Evolutionary conservation across 2,113 vertebrate species (phyloP).

Genomic region (Baryphthengus martii): DNA sequence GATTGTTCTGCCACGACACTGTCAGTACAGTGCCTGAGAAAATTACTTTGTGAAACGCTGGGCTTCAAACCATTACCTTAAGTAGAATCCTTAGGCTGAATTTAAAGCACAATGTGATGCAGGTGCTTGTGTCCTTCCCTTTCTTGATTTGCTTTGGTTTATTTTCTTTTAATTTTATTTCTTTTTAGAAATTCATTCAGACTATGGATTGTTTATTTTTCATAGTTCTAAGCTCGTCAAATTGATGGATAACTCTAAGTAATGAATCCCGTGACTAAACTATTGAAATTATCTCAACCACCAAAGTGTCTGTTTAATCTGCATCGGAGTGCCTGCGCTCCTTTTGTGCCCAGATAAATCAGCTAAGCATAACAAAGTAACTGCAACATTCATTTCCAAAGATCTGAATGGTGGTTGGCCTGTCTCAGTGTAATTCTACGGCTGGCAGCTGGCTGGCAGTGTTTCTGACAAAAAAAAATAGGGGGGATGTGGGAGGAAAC

Average conservation of each 20-base stretch:
- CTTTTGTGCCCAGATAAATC: conserved; percentile 58
- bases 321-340: not conserved
- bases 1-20: conserved; percentile 10
- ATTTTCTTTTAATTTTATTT: not conserved
- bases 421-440: not conserved
- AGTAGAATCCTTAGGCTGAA: conserved; percentile 19
- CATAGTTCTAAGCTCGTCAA: not conserved
- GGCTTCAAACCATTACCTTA: conserved; percentile 37
- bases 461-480: not conserved
- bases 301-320: conserved; percentile 61
- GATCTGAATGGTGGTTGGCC: conserved; percentile 19
- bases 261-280: conserved; percentile 12
- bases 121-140: not conserved
- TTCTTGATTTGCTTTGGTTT: not conserved
- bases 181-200: not conserved
- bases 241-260: conserved; percentile 32
- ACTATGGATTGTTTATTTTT: not conserved
- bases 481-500: not conserved
- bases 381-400: conserved; percentile 36
- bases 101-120: not conserved
- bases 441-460: conserved; percentile 41
- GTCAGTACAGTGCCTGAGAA: conserved; percentile 25
- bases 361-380: conserved; percentile 42
- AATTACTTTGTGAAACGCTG: conserved; percentile 2
- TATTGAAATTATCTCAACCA: conserved; percentile 52